These are phyloP conservation scores for roundworm (Caenorhabditis elegans) DNA, from an alignment of 1,140 invertebrate genomes.

Conservation along the genomic window WBcel235 BX284606.5:8024501-8025000, in stretches of 20 bases:
- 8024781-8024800: not conserved
- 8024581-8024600: not conserved
- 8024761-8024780: not conserved
- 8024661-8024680: not conserved
- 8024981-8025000: not conserved
- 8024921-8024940: slow-evolving; percentile 1
- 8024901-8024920: slow-evolving; percentile 24
- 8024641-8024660: not conserved
- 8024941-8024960: not conserved
- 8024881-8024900: slow-evolving; percentile 30
- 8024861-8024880: slow-evolving; percentile 23
- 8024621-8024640: not conserved
- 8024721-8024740: not conserved
- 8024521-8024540: not conserved
- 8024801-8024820: slow-evolving; percentile 20
- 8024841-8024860: slow-evolving; percentile 30
- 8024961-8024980: slow-evolving; percentile 15
- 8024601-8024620: not conserved
- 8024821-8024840: slow-evolving; percentile 32
- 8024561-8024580: not conserved
- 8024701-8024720: not conserved
- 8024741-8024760: not conserved
- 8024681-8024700: not conserved
- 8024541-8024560: not conserved
- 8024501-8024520: not conserved